Percentiles rank a stretch among this genome's conserved stretches.
These are phyloP conservation scores for Graptemys geographica DNA, from an alignment of 2,797 vertebrate species.

Conservation along the genomic window DNA sequence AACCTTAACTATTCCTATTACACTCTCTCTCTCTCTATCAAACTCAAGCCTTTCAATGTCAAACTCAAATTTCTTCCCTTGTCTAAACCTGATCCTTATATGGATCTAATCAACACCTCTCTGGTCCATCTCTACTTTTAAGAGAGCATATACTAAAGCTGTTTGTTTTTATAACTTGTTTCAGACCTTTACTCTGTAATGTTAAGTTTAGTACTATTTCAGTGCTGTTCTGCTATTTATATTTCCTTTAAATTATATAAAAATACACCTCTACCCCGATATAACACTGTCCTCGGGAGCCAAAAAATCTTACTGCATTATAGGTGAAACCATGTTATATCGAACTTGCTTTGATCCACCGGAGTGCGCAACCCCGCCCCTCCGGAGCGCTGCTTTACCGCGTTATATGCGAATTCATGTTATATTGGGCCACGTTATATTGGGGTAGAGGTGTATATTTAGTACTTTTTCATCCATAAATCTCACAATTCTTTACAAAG, in stretches of 20 bases:
- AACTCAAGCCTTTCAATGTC: background rate
- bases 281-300: no score
- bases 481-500: background rate
- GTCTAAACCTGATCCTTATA: background rate
- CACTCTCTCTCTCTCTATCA: background rate
- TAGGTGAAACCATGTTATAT: no score
- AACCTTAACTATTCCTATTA: conserved; percentile 35
- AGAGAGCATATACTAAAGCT: background rate
- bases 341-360: no score
- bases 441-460: background rate
- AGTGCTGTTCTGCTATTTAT: background rate
- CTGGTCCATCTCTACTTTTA: background rate
- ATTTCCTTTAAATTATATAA: background rate
- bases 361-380: no score
- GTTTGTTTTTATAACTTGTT: background rate
- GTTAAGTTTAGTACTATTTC: background rate
- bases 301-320: no score
- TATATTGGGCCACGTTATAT: no score
- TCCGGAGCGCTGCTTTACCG: no score
- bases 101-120: background rate
- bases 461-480: background rate
- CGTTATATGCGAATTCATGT: no score
- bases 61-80: no score
- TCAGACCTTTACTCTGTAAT: no score
- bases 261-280: no score